A percentile compares a stretch with the other conserved stretches of the same genome.
Conservation (phyloP, 2,113 vertebrate genomes). For the Tursiops truncatus region DNA sequence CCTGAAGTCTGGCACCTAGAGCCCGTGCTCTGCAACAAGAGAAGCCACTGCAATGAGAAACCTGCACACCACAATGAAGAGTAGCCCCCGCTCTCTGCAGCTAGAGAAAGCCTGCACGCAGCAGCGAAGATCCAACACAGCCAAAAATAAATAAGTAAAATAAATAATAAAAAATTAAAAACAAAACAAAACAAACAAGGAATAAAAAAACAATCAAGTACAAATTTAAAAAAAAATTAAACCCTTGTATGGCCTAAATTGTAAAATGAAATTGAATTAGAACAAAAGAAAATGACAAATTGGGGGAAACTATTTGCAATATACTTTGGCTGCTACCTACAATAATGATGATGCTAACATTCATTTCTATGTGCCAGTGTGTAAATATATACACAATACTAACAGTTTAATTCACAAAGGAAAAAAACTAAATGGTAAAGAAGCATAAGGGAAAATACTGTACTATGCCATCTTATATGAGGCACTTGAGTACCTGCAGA, state of each 20-base stretch:
- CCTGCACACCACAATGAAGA: too few species aligned
- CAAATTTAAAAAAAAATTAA: neutral
- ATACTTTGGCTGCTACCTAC: neutral
- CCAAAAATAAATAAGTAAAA: too few species aligned
- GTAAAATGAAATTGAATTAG: conserved; percentile 45
- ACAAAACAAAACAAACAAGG: too few species aligned
- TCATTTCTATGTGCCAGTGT: neutral
- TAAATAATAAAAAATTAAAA: too few species aligned
- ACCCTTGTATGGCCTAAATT: neutral
- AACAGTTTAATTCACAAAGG: conserved; percentile 6
- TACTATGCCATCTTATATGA: neutral
- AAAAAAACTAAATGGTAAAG: conserved; percentile 2
- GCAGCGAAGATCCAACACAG: too few species aligned
- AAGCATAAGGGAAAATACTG: neutral
- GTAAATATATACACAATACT: neutral
- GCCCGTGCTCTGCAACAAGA: too few species aligned
- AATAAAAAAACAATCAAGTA: too few species aligned
- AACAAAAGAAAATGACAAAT: conserved; percentile 42
- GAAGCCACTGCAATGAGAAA: too few species aligned
- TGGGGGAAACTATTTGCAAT: neutral
- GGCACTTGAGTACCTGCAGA: neutral
- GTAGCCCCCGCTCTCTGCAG: too few species aligned
- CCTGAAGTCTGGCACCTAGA: too few species aligned
- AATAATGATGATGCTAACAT: neutral
- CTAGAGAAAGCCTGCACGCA: too few species aligned